Evolutionary conservation across 2,113 vertebrate genomes (phyloP), one percentile per base, ranked within the genome.

Genomic region (Eptatretus burgeri): DNA sequence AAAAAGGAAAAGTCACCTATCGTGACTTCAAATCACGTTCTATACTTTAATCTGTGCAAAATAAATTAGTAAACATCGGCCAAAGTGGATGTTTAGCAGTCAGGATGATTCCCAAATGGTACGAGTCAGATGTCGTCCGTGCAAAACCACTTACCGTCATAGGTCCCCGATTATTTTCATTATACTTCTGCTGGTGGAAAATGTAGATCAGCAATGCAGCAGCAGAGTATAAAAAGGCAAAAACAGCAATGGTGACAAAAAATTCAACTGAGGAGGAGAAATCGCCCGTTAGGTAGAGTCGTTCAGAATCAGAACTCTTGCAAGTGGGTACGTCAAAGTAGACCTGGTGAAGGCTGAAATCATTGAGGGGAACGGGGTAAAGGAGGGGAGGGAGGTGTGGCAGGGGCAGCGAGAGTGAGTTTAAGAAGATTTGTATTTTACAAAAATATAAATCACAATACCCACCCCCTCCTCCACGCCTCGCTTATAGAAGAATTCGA

Each of bases 251-350:
- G 12, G 91, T 96, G 74, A 96, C 87, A 0, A 95, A 96, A 78
- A 96, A 95, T 72, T 95, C 88, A 0, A 88, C 88, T 0, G 88
- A 91, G n/a, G 88, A 95, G 1, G 91, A 96, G 71, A 80, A 95
- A 74, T 95, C 91, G 2, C 91, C 91, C 20, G 73, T 75, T 72
- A 96, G 78, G 60, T 81, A 81, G 18, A 96, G 78, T 1, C 70
- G 79, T 71, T 96, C 84, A 66, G 71, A 77, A 49, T 68, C 78
- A 69, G 78, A 83, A 51, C 78, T 81, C 71, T 89, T 83, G 17
- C 91, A 96, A 64, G 73, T 75, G 11, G 88, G 91, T 10, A 74
- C 88, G 69, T 87, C 83, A 14, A 96, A 95, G 51, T 79, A 81
- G 71, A 89, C 83, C 75, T 87, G 81, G 72, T 89, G 74, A 76